Conservation (phyloP, 2,113 vertebrate genomes). For the Nothocercus julius region DNA sequence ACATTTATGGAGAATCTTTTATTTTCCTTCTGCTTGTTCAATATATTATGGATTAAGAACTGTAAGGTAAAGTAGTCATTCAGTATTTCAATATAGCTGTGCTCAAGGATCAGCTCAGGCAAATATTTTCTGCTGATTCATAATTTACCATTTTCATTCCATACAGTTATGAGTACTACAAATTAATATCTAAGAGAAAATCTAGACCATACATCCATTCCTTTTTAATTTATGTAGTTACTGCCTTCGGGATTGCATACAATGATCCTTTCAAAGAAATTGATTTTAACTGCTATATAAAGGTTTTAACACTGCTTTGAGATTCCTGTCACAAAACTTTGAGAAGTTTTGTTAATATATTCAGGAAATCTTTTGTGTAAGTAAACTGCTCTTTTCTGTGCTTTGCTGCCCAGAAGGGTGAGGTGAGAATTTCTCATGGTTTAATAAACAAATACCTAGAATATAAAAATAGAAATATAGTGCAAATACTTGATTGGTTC, state of each 20-base stretch:
- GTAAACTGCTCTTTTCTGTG: not conserved
- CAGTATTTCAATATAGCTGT: not conserved
- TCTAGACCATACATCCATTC: not conserved
- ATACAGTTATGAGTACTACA: not conserved
- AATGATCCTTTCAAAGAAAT: not conserved
- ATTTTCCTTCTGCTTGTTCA: not conserved
- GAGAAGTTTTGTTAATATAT: not conserved
- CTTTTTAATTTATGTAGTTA: not conserved
- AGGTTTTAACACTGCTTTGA: not conserved
- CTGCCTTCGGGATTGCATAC: not conserved
- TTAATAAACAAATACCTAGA: not conserved
- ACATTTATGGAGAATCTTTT: not conserved
- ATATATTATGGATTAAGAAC: not conserved
- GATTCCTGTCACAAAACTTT: not conserved
- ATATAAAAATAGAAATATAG: not conserved
- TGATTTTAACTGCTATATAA: not conserved
- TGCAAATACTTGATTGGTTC: not conserved
- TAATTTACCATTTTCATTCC: not conserved
- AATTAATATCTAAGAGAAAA: not conserved
- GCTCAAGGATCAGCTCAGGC: not conserved
- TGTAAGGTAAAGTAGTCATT: not conserved
- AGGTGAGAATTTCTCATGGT: not conserved
- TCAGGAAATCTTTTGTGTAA: not conserved
- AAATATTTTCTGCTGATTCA: not conserved
- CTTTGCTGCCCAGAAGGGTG: not conserved